Base-by-base conservation (phyloP, 2,797 vertebrate species). In the Cyprinodon diabolis region DNA sequence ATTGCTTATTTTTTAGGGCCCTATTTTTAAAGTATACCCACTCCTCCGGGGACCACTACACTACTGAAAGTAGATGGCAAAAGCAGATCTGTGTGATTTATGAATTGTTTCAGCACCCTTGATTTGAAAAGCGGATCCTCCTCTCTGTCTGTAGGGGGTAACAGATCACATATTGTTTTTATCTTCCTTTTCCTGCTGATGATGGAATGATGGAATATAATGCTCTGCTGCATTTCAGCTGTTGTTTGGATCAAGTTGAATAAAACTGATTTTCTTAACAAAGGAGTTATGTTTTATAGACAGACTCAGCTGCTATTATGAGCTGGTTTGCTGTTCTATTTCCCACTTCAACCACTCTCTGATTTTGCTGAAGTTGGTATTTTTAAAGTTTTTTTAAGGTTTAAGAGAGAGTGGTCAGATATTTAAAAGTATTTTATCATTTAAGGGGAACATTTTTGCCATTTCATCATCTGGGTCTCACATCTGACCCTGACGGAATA, bases 81-180 rank as follows among this genome's bases (percentile, higher is more conserved):
- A 21, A 54, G 52, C 51, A 52, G 4, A 19, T 17, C 9, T 60
- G 6, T 60, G 25, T 7, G 25, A 17, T 35, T 35, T 35, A 6
- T 17, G 30, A 15, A 35, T 35, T 35, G 12, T 43, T 45, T n/a
- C 37, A 0, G 4, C 40, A 19, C 21, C 37, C 40, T 43, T 63
- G 8, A 63, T 13, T 43, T 43, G 19, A 43, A 63, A 43, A 21
- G 6, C 37, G 37, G 40, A 55, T 23, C 23, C n/a, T 69, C 35
- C 15, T 71, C 10, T 84, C 43, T 13, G 77, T 69, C 92, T 74
- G 77, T 82, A 90, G 92, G 77, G 77, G 90, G 89, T 87, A 79
- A 69, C 84, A 92, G 19, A 90, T n/a, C 19, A 79, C 72, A 79
- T 81, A 66, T 17, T 43, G 79, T 12, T 0, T 10, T 7, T 21